Percentiles rank a stretch among this genome's conserved stretches.
phyloP scores from a whole-genome alignment of 2,797 vertebrate genomes.

The Caiman crocodilus region DNA sequence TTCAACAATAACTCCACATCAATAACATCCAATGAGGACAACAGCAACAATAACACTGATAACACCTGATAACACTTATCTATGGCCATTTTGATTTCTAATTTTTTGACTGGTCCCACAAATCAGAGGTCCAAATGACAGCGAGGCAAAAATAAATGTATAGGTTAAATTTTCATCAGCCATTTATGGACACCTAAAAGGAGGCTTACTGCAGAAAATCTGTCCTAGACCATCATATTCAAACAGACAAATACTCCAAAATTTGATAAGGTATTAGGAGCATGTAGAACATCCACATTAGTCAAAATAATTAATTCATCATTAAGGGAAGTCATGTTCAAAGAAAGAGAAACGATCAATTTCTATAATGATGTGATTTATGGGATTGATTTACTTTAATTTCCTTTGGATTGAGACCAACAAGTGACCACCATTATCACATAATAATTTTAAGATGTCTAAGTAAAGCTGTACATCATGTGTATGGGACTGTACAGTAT shows the following conservation, averaged over 20 bases:
- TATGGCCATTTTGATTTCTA: neutral
- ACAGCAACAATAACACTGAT: too few species aligned
- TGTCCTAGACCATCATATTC: neutral
- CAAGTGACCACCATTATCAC: neutral
- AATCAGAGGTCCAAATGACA: neutral
- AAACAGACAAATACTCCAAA: neutral
- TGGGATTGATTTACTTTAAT: neutral
- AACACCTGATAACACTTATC: neutral
- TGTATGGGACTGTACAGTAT: neutral
- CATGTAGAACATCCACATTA: neutral
- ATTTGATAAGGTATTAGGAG: neutral
- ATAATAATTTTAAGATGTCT: neutral
- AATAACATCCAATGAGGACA: too few species aligned
- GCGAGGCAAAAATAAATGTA: fast-evolving
- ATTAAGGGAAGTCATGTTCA: neutral
- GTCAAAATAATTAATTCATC: neutral
- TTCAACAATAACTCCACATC: too few species aligned
- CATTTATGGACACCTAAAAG: neutral
- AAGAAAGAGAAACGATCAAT: neutral
- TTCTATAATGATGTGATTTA: neutral
- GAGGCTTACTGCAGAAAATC: neutral
- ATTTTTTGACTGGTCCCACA: neutral
- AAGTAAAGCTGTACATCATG: neutral
- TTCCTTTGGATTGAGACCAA: neutral
- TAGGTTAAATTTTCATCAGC: neutral